Evolutionary conservation across 2,888 invertebrate species (phyloP), one percentile per base, ranked within the genome.

Genomic region (Galeopsomyia nigrocyanea): DNA sequence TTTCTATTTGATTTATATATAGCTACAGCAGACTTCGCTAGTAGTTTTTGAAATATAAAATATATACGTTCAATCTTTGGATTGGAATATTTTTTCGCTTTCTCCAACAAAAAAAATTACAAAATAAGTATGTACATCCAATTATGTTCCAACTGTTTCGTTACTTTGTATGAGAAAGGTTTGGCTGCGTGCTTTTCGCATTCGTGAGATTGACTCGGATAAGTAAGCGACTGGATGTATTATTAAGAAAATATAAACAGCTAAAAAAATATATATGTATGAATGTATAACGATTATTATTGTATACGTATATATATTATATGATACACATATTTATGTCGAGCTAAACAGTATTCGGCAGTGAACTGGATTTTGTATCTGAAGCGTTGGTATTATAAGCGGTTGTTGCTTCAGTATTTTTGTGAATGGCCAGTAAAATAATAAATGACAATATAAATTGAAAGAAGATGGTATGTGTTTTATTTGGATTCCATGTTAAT

Each of bases 341-440:
- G 16, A 58, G 22, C 56, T 71, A 39, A 39, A 39, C 39, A 39
- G 13, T 58, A 39, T 21, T 39, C 14, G 49, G 61, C 51, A 47
- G 56, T 9, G 51, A 61, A 46, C 10, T 56, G 17, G 16, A 51
- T 65, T 39, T 39, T 61, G 50, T 50, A 46, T 66, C 31, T 26
- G 65, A 10, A 17, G 16, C 22, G 58, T 62, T 71, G 66, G 68
- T 71, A 39, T 39, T 39, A 39, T 13, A 7, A n/a, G 16, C 22
- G 58, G 58, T 71, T 69, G 68, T 71, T 71, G 73, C 57, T 67
- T 60, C 68, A 71, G 75, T 73, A 76, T 76, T 75, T 73, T 76
- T 76, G 72, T 69, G 75, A 71, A 66, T 61, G 71, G 51, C 51
- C 56, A 71, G 53, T 31, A 56, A 65, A 66, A 68, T 73, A 76